A percentile compares a stretch with the other conserved stretches of the same genome.
phyloP scores from a whole-genome alignment of 2,797 vertebrate genomes.

The Scolopax rusticola region DNA sequence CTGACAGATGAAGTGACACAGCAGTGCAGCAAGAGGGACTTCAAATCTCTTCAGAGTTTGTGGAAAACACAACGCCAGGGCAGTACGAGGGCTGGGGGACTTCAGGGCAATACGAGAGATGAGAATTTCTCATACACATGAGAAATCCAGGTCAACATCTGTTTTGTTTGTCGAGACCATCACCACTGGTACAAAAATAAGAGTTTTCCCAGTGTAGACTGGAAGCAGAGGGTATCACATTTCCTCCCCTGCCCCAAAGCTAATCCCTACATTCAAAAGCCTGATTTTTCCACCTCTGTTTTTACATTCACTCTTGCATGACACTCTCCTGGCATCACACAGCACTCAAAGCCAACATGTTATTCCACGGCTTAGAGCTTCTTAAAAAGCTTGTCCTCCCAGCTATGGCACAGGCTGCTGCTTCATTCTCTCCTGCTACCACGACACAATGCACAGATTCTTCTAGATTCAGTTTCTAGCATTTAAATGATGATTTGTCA shows the following conservation, averaged over 20 bases:
- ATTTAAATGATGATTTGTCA: background rate
- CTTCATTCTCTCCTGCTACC: background rate
- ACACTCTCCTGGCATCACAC: background rate
- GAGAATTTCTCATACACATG: background rate
- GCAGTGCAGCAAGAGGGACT: background rate
- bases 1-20: conserved; percentile 13
- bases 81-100: background rate
- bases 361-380: background rate
- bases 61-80: background rate
- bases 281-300: background rate
- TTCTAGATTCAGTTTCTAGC: background rate
- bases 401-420: background rate
- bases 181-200: background rate
- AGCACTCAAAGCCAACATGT: background rate
- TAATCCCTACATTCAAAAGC: background rate
- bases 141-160: background rate
- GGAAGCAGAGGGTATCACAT: background rate
- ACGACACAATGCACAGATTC: background rate
- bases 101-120: background rate
- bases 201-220: background rate
- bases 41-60: conserved; percentile 2
- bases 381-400: background rate
- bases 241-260: background rate
- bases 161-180: background rate
- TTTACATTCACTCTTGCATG: background rate